These are phyloP conservation scores for Shinisaurus crocodilurus DNA, from an alignment of 2,113 vertebrate genomes.

Conservation along the genomic window DNA sequence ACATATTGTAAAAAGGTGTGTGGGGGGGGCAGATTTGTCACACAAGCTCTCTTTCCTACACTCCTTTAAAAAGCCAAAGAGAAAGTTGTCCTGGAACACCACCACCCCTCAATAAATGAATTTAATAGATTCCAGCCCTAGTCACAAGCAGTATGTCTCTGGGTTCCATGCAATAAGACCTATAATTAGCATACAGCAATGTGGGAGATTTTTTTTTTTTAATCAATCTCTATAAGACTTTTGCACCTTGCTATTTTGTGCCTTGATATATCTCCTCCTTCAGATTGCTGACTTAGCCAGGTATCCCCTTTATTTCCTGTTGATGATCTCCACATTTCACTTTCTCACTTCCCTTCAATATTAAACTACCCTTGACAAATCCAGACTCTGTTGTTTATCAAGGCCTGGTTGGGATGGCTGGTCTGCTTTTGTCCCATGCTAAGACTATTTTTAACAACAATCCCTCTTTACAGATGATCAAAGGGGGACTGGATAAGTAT, in stretches of 20 bases:
- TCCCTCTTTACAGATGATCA: slow-evolving; percentile 68
- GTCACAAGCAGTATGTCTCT: background rate
- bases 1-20: background rate
- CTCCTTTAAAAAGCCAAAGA: background rate
- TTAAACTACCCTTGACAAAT: background rate
- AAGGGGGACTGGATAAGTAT: slow-evolving; percentile 67
- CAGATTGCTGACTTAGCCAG: background rate
- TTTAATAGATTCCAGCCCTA: background rate
- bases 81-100: background rate
- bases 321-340: background rate
- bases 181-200: background rate
- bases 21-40: background rate
- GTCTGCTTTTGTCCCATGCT: slow-evolving; percentile 50
- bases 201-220: background rate
- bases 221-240: background rate
- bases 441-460: slow-evolving; percentile 39
- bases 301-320: background rate
- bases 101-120: background rate
- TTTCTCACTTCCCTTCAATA: background rate
- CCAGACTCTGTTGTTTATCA: slow-evolving; percentile 7
- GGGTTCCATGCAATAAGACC: background rate
- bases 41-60: background rate
- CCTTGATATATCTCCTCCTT: background rate
- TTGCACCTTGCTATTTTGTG: background rate
- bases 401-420: slow-evolving; percentile 30